Evolutionary conservation across 2,888 invertebrate species (phyloP).

Genomic region (Tribolium freemani): DNA sequence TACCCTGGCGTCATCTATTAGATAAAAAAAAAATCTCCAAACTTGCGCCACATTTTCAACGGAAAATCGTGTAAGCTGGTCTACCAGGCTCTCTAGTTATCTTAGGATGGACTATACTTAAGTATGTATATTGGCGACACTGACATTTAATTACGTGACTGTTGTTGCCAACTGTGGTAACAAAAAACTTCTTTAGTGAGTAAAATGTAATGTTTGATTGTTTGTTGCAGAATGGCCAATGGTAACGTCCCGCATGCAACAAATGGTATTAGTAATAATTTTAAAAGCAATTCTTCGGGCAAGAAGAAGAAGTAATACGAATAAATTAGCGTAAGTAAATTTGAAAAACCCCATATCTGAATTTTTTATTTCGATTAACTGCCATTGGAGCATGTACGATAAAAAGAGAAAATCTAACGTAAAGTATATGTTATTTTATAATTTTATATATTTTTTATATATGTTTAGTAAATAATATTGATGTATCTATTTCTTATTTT

Average conservation of each 20-base stretch:
- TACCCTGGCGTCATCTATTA: too few relatives aligned
- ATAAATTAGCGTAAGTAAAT: conserved; percentile 6
- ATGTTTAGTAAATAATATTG: conserved; percentile 7
- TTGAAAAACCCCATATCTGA: conserved; percentile 37
- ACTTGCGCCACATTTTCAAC: too few relatives aligned
- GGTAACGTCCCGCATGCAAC: conserved; percentile 62
- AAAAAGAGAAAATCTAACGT: conserved; percentile 15
- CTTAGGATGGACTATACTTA: too few relatives aligned
- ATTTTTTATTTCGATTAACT: conserved; percentile 41
- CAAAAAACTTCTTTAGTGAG: too few relatives aligned
- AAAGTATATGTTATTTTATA: conserved; percentile 22
- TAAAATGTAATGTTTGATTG: background rate
- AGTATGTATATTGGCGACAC: too few relatives aligned
- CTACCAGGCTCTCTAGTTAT: too few relatives aligned
- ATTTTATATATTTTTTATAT: conserved; percentile 41
- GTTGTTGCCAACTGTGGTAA: conserved; percentile 16
- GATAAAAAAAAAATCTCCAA: too few relatives aligned
- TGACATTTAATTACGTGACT: too few relatives aligned
- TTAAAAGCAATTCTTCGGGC: conserved; percentile 52
- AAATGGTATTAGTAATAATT: conserved; percentile 53
- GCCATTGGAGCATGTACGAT: conserved; percentile 41
- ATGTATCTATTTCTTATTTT: conserved; percentile 21
- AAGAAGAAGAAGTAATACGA: conserved; percentile 60
- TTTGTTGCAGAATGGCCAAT: conserved; percentile 62
- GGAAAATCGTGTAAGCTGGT: too few relatives aligned